Evolutionary conservation across 2,888 invertebrate species (phyloP), one percentile per base, ranked within the genome.

Genomic region (Drosophila diplacantha): DNA sequence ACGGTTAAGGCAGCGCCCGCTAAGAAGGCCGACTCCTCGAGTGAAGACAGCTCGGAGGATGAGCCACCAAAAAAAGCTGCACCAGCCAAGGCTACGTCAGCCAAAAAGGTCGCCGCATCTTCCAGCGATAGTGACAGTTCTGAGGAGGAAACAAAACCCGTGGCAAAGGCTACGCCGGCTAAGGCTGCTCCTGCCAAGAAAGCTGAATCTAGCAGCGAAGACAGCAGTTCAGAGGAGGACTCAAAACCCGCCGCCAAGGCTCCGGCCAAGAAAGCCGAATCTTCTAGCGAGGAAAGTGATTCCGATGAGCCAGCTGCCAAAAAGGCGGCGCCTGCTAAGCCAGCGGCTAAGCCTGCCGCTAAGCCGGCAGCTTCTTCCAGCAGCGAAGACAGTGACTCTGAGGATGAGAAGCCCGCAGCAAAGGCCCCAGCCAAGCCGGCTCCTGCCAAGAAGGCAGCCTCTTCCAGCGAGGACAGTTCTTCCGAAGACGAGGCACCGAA

Each of bases 341-440:
- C 49, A 5, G 22, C 84, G 5, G 73, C 74, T 20, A 63, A 72
- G 35, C 70, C 49, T 3, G 22, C 84, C 5, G 73, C 74, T 20
- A 63, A 71, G 31, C 22, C 31, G 8, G 52, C 22, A 3, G 55
- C 35, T 8, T 22, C 34, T 26, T 62, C 64, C 32, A 65, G 87
- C 60, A 65, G 87, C 60, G 88, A 89, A 14, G 89, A 88, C 29
- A 87, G 83, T 67, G 87, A 86, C 26, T 87, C 88, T 9, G 89
- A 90, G 56, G 87, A 87, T 47, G 66, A 71, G n/a, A 73, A 72
- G 18, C 32, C 47, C 6, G 5, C 51, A 0, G 14, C 44, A 9
- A 44, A 44, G 44, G 18, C 85, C 16, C 72, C 78, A 16, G 73
- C 74, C 29, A 60, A 70, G 31, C 58, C 66, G 6, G 47, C 58